phyloP scores from a whole-genome alignment of 1,140 invertebrate genomes.

The Drosophila yakuba region DNA sequence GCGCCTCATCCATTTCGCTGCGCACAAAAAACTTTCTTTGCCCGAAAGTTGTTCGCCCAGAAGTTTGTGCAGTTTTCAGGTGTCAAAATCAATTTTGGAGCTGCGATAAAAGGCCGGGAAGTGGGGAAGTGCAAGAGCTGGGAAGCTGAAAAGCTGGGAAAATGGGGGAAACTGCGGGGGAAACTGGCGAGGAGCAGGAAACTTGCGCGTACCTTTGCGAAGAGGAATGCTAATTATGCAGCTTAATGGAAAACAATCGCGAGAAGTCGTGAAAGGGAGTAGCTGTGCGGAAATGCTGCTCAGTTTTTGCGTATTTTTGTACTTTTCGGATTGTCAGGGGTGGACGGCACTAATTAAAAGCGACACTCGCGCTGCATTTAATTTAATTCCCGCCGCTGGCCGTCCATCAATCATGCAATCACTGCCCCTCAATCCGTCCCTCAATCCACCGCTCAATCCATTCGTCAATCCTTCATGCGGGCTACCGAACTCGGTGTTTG shows the following conservation, averaged over 20 bases:
- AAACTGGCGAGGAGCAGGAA: conserved; percentile 5
- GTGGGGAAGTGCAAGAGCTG: neutral
- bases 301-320: conserved; percentile 1
- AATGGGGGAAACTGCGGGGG: too few species aligned
- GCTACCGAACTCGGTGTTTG: conserved; percentile 28
- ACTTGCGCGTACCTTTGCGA: conserved; percentile 30
- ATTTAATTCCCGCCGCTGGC: conserved; percentile 53
- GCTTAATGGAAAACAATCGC: conserved; percentile 69
- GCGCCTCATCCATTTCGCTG: conserved; percentile 61
- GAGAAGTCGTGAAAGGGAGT: conserved; percentile 30
- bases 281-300: conserved; percentile 21
- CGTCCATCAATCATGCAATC: conserved; percentile 59
- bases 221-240: conserved; percentile 67
- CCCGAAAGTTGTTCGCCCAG: conserved; percentile 40
- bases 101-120: conserved; percentile 41
- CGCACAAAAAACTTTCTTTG: conserved; percentile 21
- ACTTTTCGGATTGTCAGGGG: conserved; percentile 11
- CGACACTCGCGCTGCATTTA: conserved; percentile 51
- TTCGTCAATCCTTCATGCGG: conserved; percentile 15
- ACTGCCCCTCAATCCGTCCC: conserved; percentile 20
- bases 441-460: conserved; percentile 3
- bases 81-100: conserved; percentile 76
- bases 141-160: neutral
- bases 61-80: conserved; percentile 61
- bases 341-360: conserved; percentile 51